Evolutionary conservation across 1,140 invertebrate species (phyloP).

Genomic region (Melanaphis sacchari): DNA sequence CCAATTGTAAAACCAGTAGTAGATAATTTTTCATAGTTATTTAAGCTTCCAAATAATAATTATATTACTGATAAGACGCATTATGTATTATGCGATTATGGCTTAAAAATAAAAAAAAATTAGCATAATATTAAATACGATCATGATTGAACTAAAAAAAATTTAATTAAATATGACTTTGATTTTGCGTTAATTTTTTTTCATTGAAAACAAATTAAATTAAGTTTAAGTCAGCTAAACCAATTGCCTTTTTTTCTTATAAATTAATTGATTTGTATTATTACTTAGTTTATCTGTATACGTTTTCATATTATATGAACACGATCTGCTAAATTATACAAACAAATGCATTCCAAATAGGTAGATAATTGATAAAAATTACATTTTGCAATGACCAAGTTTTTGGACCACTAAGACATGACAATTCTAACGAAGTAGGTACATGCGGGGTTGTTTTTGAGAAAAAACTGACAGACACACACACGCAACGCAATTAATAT

Average conservation of each 20-base stretch:
- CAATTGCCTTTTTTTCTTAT: too few species aligned
- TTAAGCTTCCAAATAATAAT: neutral
- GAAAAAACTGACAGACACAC: too few species aligned
- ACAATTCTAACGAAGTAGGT: too few species aligned
- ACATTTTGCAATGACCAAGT: too few species aligned
- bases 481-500: too few species aligned
- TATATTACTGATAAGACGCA: neutral
- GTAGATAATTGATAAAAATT: too few species aligned
- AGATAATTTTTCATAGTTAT: neutral
- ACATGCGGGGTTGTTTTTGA: too few species aligned
- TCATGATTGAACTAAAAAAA: neutral
- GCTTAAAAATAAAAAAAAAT: neutral
- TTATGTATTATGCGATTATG: neutral
- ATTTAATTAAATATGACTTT: neutral
- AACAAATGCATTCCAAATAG: too few species aligned
- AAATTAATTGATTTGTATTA: neutral
- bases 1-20: neutral
- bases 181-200: neutral
- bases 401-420: too few species aligned
- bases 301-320: neutral
- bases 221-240: neutral
- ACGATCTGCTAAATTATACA: neutral
- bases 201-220: neutral
- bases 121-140: neutral
- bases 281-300: neutral